Conservation (phyloP, 2,797 vertebrate species). For the Hippopotamyrus pictus region DNA sequence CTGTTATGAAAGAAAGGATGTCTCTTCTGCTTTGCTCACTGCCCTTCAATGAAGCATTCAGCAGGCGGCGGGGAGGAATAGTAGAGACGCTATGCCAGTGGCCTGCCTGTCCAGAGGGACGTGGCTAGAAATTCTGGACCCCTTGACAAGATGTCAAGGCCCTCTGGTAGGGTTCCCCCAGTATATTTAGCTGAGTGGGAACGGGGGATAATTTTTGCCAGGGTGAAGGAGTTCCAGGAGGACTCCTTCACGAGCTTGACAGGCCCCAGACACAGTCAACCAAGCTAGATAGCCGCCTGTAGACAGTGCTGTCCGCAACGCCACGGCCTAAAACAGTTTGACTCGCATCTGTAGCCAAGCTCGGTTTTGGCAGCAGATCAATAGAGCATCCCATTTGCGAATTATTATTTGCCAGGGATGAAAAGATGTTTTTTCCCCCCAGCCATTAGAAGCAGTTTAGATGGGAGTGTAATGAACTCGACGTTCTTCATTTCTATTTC, state of each 20-base stretch:
- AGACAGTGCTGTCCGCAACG: conserved; percentile 60
- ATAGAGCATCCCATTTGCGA: conserved; percentile 35
- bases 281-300: conserved; percentile 39
- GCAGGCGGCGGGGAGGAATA: not conserved
- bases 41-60: not conserved
- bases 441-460: conserved; percentile 30
- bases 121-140: not conserved
- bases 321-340: conserved; percentile 35
- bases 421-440: conserved; percentile 33
- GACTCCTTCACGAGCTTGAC: not conserved
- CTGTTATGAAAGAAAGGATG: not conserved
- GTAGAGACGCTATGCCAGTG: not conserved
- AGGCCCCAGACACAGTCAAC: conserved; percentile 47
- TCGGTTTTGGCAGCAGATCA: conserved; percentile 45
- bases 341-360: conserved; percentile 46
- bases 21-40: not conserved
- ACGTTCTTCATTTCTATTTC: conserved; percentile 45
- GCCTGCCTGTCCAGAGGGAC: not conserved
- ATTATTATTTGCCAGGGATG: conserved; percentile 45
- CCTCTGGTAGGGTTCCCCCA: not conserved
- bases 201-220: not conserved
- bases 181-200: not conserved
- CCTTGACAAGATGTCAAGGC: not conserved
- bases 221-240: not conserved
- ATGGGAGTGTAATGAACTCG: conserved; percentile 48